A percentile compares a stretch with the other conserved stretches of the same genome.
Conservation (phyloP, 2,797 vertebrate genomes). For the Rhinatrema bivittatum region DNA sequence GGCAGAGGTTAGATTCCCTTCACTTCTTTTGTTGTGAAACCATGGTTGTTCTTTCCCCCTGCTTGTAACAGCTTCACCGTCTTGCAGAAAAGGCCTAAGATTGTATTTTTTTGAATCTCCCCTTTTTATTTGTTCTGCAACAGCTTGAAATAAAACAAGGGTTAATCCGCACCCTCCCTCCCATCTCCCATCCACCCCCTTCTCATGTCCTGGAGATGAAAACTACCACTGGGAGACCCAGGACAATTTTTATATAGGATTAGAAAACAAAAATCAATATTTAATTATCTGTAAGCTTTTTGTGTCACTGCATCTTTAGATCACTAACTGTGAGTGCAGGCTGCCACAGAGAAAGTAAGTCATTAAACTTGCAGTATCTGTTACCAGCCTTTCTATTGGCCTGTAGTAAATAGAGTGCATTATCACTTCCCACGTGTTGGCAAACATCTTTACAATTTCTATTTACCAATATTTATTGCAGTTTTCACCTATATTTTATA, state of each 20-base stretch:
- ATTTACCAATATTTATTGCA: conserved; percentile 65
- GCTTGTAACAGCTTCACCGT: too few relatives aligned
- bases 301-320: conserved; percentile 97
- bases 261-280: conserved; percentile 99
- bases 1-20: too few relatives aligned
- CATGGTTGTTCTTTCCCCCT: too few relatives aligned
- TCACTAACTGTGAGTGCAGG: conserved; percentile 71
- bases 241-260: conserved; percentile 99
- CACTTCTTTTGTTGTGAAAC: too few relatives aligned
- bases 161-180: conserved; percentile 48
- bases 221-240: conserved; percentile 95
- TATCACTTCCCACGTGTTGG: conserved; percentile 50
- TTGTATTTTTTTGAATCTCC: conserved; percentile 16
- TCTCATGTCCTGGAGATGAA: conserved; percentile 82
- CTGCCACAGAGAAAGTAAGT: conserved; percentile 75
- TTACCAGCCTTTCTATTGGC: conserved; percentile 50
- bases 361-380: conserved; percentile 71
- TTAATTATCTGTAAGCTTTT: conserved; percentile 99
- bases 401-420: conserved; percentile 59
- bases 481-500: conserved; percentile 41
- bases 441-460: conserved; percentile 68
- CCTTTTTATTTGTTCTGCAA: conserved; percentile 20
- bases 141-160: conserved; percentile 40
- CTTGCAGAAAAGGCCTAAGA: too few relatives aligned
- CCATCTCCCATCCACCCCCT: conserved; percentile 3